These are phyloP conservation scores for Oncorhynchus nerka DNA, from an alignment of 2,113 vertebrate species.

Conservation along the genomic window DNA sequence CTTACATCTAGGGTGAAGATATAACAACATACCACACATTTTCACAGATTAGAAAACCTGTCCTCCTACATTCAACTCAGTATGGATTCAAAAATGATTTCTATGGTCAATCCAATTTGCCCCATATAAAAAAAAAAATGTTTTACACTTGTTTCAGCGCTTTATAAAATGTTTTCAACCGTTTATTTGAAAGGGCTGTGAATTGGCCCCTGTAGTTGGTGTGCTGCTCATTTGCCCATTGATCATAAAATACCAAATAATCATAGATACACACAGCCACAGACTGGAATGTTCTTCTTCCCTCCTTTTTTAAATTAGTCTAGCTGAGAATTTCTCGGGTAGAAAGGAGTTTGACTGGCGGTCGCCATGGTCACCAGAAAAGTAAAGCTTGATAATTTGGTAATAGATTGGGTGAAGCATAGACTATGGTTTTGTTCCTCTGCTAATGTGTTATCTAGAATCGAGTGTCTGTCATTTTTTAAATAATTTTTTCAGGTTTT, in stretches of 20 bases:
- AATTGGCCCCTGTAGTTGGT: background rate
- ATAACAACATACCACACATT: background rate
- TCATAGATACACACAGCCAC: slow-evolving; percentile 1
- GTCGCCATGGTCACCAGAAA: slow-evolving; percentile 57
- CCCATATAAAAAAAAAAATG: background rate
- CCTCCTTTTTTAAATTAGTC: slow-evolving; percentile 46
- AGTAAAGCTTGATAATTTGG: slow-evolving; percentile 54
- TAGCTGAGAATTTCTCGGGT: slow-evolving; percentile 43
- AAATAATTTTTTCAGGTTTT: no score
- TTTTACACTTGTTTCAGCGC: background rate
- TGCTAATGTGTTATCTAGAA: slow-evolving; percentile 4
- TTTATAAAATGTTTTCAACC: background rate
- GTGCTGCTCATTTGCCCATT: background rate
- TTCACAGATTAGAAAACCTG: background rate
- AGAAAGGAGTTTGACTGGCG: slow-evolving; percentile 53
- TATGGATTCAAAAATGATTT: background rate
- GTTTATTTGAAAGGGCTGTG: background rate
- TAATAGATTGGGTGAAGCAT: slow-evolving; percentile 42
- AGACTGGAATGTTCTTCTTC: slow-evolving; percentile 38
- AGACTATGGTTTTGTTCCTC: slow-evolving; percentile 16
- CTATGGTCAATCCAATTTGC: background rate
- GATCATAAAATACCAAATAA: no score
- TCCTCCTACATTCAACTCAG: background rate
- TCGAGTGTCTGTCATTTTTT: no score
- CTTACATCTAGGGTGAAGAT: background rate